Base-by-base conservation (phyloP, 2,888 invertebrate species). In the Drosophila atripex region DNA sequence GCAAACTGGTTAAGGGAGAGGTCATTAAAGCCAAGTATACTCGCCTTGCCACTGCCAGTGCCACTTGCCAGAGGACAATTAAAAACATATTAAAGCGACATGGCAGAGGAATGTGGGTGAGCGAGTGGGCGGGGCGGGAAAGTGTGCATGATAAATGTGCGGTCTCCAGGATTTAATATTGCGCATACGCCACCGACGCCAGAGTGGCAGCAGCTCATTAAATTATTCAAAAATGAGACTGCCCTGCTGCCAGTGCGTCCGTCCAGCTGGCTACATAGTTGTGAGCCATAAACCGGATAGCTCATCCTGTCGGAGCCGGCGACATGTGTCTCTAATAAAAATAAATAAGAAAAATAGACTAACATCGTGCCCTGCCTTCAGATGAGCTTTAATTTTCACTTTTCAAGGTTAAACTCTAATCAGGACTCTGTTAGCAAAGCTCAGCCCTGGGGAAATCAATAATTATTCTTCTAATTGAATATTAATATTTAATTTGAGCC, bases 21-120 rank as follows among this genome's bases (percentile, higher is more conserved):
- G 73, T 70, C 75, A 88, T 83, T 86, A 77, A 79, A 83, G 64
- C 46, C 64, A 68, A 64, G 64, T 68, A 68, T 53, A 46, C 38
- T 25, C 55, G 39, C 12, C 66, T 35, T 21, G 16, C 38, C 72
- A 69, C 57, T 64, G 71, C 28, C 9, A 28, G 28, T 28, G 28
- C 28, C 28, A 28, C 28, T 28, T 9, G 28, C 9, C 28, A 3
- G 73, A 72, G 75, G 69, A 86, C 83, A 83, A 83, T 83, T 88
- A 83, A 83, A 83, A 84, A 63, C 73, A 63, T 76, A 88, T 88
- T 88, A 84, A 84, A 84, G 57, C 63, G 68, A 51, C 68, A 71
- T 68, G 57, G 45, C 51, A 64, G 16, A 45, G 28, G 39, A 51
- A 54, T 23, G 46, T 54, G 64, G 38, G 18, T 50, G 23, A 39